These are phyloP conservation scores for Rhyacichthys aspro DNA, from an alignment of 2,797 vertebrate species.

Conservation along the genomic window DNA sequence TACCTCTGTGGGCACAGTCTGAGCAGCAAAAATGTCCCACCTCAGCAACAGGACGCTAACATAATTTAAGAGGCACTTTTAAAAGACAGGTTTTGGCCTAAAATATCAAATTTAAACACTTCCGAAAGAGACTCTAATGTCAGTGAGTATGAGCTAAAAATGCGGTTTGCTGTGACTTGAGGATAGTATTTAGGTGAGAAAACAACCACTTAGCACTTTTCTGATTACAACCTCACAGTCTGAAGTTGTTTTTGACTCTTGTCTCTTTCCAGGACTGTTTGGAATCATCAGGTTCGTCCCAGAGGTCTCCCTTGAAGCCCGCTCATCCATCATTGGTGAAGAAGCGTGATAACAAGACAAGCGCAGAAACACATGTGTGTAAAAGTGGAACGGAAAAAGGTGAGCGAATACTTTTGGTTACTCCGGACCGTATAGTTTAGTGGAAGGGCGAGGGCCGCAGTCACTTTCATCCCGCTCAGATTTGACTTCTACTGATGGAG, in stretches of 20 bases:
- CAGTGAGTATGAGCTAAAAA: conserved; percentile 16
- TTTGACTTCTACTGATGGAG: conserved; percentile 45
- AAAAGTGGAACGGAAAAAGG: conserved; percentile 49
- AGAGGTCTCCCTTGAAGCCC: conserved; percentile 59
- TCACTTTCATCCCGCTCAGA: conserved; percentile 22
- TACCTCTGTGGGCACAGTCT: conserved; percentile 20
- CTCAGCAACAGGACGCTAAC: conserved; percentile 52
- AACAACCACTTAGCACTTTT: conserved; percentile 23
- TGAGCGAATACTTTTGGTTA: conserved; percentile 46
- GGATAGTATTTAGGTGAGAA: conserved; percentile 18
- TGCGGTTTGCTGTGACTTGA: conserved; percentile 2
- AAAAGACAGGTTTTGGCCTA: conserved; percentile 35
- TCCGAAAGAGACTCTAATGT: conserved; percentile 20
- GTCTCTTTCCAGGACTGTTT: conserved; percentile 41
- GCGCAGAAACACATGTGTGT: conserved; percentile 76
- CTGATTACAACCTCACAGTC: conserved; percentile 44
- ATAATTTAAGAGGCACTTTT: no score
- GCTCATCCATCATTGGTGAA: conserved; percentile 80
- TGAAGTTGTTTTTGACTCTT: conserved; percentile 48
- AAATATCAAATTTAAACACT: conserved; percentile 41
- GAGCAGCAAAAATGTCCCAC: conserved; percentile 45
- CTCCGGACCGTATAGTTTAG: conserved; percentile 17
- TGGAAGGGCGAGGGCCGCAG: conserved; percentile 7
- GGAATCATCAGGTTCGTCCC: conserved; percentile 60
- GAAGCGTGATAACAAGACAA: conserved; percentile 67